Conservation (phyloP, 2,113 vertebrate genomes). For the Seriola quinqueradiata region DNA sequence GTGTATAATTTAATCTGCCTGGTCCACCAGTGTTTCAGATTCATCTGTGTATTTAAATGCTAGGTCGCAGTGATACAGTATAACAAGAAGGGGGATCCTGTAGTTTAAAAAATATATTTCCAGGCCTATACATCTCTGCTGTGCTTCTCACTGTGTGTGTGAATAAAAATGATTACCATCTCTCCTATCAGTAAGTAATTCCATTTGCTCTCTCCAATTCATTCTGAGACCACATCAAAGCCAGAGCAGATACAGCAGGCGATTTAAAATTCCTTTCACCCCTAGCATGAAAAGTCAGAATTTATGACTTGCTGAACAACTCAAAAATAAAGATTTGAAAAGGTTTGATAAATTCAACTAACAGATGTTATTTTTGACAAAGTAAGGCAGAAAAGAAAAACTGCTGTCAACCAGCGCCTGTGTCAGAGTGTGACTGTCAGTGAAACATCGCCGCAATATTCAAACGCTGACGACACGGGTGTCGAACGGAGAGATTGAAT, state of each 20-base stretch:
- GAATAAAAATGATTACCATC: constrained; percentile 81
- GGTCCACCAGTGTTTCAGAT: constrained; percentile 61
- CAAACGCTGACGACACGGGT: constrained; percentile 27
- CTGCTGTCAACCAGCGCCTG: not conserved
- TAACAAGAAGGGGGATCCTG: constrained; percentile 56
- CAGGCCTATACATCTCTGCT: constrained; percentile 55
- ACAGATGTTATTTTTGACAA: constrained; percentile 59
- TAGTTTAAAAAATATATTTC: constrained; percentile 61
- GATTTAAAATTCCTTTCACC: constrained; percentile 77
- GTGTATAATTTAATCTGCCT: constrained; percentile 72
- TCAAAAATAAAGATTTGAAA: constrained; percentile 76
- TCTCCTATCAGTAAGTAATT: constrained; percentile 81
- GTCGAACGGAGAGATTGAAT: constrained; percentile 41
- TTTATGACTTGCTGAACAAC: constrained; percentile 76
- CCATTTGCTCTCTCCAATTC: constrained; percentile 78
- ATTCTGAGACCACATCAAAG: constrained; percentile 78
- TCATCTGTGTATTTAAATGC: constrained; percentile 66
- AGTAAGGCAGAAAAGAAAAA: constrained; percentile 36
- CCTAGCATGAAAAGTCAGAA: constrained; percentile 68
- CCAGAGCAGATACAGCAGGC: constrained; percentile 74
- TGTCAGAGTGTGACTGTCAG: constrained; percentile 41
- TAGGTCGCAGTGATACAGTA: constrained; percentile 53
- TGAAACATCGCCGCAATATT: constrained; percentile 59
- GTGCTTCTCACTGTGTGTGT: constrained; percentile 54
- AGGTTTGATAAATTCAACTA: constrained; percentile 65